Base-by-base conservation (phyloP, 2,113 vertebrate species). In the Leuciscus idus region DNA sequence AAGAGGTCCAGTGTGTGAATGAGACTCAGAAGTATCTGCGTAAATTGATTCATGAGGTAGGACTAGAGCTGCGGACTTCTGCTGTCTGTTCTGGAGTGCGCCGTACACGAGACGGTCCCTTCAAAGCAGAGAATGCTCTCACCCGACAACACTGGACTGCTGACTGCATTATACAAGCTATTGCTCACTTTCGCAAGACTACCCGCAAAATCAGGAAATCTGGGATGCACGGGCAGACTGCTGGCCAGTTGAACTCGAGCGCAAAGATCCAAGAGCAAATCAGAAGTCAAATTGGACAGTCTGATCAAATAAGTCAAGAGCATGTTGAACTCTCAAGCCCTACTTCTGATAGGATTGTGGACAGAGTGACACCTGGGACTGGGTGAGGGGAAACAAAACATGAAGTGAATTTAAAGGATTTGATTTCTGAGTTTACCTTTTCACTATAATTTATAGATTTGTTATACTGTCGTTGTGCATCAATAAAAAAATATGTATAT, bases 21-120 rank as follows among this genome's bases (percentile, higher is more conserved):
- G 98, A 99, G 93, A 99, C 96, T 0, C 97, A 97, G 93, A 95
- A 94, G 90, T 97, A 97, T 89, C 93, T 99, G 15, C 87, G 97
- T 4, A 98, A 93, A 90, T 48, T 98, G 21, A 93, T 99, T 48
- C 98, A 99, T 0, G 98, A 99, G 89, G 94, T 99, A 0, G 98
- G 98, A 2, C 91, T 99, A 77, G 97, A 98, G 92, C 95, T 99
- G 84, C 97, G 95, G 88, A 97, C 95, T 0, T 94, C 96, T 0
- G 96, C 97, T 0, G 92, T 95, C 78, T 99, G 98, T 91, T 95
- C 93, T 0, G 95, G 94, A 8, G 96, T 98, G 50, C 94, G 97
- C 11, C 94, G 98, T 2, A 95, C 90, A 0, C 95, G 97, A 0
- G 98, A 99, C 0, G 97, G 97, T 0, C 84, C 90, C 4, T 98